Evolutionary conservation across 2,888 invertebrate genomes (phyloP), one percentile per base, ranked within the genome.

Genomic region (Meganola albula): DNA sequence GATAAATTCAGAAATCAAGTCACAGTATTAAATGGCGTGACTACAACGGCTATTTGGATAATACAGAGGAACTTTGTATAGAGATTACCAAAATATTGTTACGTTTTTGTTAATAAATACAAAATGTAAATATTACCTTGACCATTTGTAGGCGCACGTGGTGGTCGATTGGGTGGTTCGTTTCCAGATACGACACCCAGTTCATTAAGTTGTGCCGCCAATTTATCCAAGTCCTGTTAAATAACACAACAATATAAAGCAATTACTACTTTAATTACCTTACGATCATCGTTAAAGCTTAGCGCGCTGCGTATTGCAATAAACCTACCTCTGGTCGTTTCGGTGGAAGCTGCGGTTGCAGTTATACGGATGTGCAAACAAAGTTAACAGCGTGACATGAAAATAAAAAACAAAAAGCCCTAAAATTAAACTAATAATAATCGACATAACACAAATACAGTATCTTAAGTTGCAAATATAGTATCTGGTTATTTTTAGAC

Each of bases 171-270:
- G 1, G 85, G 91, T 53, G 93, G 88, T 50, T 93, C 93, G 55
- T 91, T 92, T 50, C 91, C 90, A 45, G 90, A 90, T 60, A 91
- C 91, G 64, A 93, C 92, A 60, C 95, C 97, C 71, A 98, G 89
- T 87, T 97, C 95, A 86, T 95, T 97, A 72, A 98, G 90, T 84
- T 99, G 97, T 66, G 96, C 96, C 48, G 98, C 98, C 75, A 99
- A 87, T 74, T 94, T 94, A 87, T 99, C 98, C 88, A 99, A 90
- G 87, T 98, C 98, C 96, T 98, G 87, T 63, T 8, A 27, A 45
- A 33, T 21, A 24, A 16, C 4, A 29, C 31, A 26, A 25, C 31
- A 36, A 28, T 31, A 38, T 38, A 24, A 40, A 34, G 39, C 5
- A 13, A 8, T 28, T 7, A 20, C 3, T 20, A n/a, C 20, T 5